Evolutionary conservation across 2,888 invertebrate genomes (phyloP), one percentile per base, ranked within the genome.

Genomic region (Ectemnius lituratus): DNA sequence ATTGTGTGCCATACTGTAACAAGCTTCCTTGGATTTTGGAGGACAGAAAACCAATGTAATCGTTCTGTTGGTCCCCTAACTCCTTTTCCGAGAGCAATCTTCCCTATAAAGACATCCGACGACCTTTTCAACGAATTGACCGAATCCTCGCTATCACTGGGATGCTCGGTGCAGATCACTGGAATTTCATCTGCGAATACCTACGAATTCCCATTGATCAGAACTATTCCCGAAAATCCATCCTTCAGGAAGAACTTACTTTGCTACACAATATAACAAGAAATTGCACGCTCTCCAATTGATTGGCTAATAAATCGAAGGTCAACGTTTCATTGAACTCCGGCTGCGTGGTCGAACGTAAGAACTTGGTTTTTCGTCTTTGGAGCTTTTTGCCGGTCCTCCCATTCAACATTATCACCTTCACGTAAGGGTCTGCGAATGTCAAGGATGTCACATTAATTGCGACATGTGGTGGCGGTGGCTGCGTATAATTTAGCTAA

Each of bases 261-360:
- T 88, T 91, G 76, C 84, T 89, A 71, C 88, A 89, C 14, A 91
- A 80, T 14, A 90, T 86, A 47, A 91, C 84, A 6, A 91, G 84
- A 78, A 91, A 91, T 73, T 91, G 89, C 13, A 90, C 87, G 4
- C 82, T 84, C 70, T 91, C 91, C 20, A 92, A 84, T 76, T 91
- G 91, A 73, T 86, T 82, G 47, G 83, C 84, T 27, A 88, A 84
- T 46, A 92, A 79, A 76, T 92, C 91, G 77, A 92, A 92, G 2
- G 91, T 91, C 13, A 92, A 80, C 2, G 91, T 91, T 78, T 92
- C 92, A 72, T 92, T 91, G 78, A 91, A 91, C 67, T 90, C 89
- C 2, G 91, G 90, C 14, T 89, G 88, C n/a, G 83, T 77, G 0
- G 85, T 85, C 2, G 86, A 86, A 4, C 73, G 76, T 18, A 89